These are phyloP conservation scores for Hartigia nigra DNA, from an alignment of 2,888 invertebrate species.

Conservation along the genomic window DNA sequence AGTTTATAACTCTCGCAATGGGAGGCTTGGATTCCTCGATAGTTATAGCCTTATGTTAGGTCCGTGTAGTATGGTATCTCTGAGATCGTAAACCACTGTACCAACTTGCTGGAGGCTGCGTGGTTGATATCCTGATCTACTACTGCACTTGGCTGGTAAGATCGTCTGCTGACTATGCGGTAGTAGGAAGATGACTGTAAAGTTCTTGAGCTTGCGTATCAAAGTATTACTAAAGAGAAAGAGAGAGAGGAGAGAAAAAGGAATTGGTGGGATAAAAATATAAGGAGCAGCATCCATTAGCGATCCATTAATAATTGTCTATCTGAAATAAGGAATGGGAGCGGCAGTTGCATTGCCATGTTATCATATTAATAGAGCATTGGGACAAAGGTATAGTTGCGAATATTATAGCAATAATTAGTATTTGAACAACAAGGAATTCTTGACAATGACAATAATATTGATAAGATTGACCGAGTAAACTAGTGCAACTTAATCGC, in stretches of 20 bases:
- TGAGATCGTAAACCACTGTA: background rate
- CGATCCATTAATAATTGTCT: background rate
- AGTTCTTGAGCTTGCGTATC: background rate
- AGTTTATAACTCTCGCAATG: background rate
- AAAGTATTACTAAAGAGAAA: background rate
- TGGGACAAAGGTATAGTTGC: background rate
- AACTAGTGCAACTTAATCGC: background rate
- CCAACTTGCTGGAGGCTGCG: background rate
- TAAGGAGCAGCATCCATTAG: background rate
- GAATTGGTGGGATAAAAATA: background rate
- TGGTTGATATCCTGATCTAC: background rate
- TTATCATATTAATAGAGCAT: background rate
- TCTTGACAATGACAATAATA: background rate
- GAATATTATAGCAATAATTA: background rate
- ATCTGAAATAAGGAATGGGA: background rate
- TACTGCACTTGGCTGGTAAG: background rate
- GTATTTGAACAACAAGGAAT: background rate
- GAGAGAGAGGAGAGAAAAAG: background rate
- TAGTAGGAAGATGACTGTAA: background rate
- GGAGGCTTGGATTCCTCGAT: background rate
- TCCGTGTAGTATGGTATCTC: background rate
- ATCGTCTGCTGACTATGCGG: background rate
- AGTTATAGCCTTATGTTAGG: background rate
- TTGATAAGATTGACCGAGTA: background rate
- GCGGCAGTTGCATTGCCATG: background rate